A percentile compares a stretch with the other conserved stretches of the same genome.
These are phyloP conservation scores for Julus scandinavius DNA, from an alignment of 2,888 invertebrate genomes.

Conservation along the genomic window DNA sequence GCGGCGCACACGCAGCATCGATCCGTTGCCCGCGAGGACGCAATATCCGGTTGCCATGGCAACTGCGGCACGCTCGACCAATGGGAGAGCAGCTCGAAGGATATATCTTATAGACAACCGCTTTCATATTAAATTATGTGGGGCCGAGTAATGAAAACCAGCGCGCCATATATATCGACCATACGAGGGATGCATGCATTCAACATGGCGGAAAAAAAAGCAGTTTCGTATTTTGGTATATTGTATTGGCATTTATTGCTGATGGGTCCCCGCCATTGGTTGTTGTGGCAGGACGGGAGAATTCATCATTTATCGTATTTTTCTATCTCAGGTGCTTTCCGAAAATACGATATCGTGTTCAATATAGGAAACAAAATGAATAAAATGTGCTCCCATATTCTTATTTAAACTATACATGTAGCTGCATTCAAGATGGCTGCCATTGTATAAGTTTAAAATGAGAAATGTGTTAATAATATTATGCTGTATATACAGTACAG, in stretches of 20 bases:
- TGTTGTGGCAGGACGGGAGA: background rate
- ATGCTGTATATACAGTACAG: too few species aligned
- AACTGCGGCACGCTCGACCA: background rate
- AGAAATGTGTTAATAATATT: too few species aligned
- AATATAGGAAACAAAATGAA: too few species aligned
- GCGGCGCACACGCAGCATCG: background rate
- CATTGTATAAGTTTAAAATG: too few species aligned
- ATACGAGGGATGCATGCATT: too few species aligned
- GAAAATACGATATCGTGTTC: background rate
- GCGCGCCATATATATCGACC: background rate
- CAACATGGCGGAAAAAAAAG: too few species aligned
- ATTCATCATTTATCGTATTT: background rate
- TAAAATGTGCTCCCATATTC: too few species aligned
- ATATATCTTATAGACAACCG: constrained; percentile 27
- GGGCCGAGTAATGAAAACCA: background rate
- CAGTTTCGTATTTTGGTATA: too few species aligned
- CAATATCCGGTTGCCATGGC: constrained; percentile 2
- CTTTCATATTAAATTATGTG: constrained; percentile 24
- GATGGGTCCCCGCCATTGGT: too few species aligned
- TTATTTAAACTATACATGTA: too few species aligned
- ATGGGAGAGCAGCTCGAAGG: constrained; percentile 27
- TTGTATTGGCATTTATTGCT: too few species aligned
- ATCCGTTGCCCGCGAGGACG: background rate
- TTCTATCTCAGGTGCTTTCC: background rate
- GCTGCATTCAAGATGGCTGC: too few species aligned